Evolutionary conservation across 2,113 vertebrate genomes (phyloP), one percentile per base, ranked within the genome.

Genomic region (Silurus glanis): DNA sequence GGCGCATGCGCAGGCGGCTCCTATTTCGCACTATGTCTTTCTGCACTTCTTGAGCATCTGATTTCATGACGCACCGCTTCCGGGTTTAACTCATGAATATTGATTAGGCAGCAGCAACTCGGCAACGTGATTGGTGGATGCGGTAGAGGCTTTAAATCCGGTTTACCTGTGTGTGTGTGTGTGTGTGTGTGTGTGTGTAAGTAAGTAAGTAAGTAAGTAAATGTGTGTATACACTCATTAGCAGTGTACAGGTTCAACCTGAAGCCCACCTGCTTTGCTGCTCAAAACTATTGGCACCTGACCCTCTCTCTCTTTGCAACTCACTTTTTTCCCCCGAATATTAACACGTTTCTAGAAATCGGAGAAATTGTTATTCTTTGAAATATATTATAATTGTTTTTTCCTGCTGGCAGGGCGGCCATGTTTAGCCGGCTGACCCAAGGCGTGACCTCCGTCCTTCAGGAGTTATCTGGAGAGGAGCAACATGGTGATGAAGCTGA

Each of bases 351-450:
- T 37, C 37, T 37, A 37, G 37, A 37, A 37, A 37, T 37, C 2
- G 37, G 37, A 37, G 37, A 37, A 37, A 37, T 37, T 2, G 37
- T 37, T 2, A 37, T 37, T 37, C 37, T 37, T 37, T 37, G 2
- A 37, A 37, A 37, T 37, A 37, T 37, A 37, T 37, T 37, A 37
- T 37, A 37, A 62, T 17, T 64, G 17, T 64, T 49, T 14, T 47
- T 89, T 53, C 83, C 86, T 85, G 59, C 45, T 89, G 88, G 58
- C 87, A 99, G 97, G 91, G 90, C 88, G 86, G 91, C 91, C 93
- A 99, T 98, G 97, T 92, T 99, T 19, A 98, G 96, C 66, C 97
- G 96, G 87, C 93, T 99, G 91, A 96, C 97, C 86, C 91, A 93
- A 79, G 92, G 92, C 12, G 89, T 93, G 83, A 96, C 87, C 89